phyloP scores from a whole-genome alignment of 2,113 vertebrate species.

The Butorides virescens region DNA sequence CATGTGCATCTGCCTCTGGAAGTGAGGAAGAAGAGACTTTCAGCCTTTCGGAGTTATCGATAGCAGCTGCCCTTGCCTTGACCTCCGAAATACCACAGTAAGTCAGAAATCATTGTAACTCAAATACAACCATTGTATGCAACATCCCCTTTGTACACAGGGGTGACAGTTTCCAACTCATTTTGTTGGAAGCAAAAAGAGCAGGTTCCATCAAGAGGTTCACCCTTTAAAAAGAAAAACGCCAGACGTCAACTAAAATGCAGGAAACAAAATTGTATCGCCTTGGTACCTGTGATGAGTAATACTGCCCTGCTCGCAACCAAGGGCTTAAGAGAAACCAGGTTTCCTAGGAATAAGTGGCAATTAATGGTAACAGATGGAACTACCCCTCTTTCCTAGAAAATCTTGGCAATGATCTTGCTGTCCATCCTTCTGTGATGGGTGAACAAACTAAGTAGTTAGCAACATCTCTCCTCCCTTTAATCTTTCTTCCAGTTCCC shows the following conservation, averaged over 20 bases:
- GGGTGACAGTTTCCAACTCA: neutral
- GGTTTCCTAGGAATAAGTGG: neutral
- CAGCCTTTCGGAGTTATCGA: conserved; percentile 65
- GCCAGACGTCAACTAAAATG: neutral
- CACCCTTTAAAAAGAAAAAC: neutral
- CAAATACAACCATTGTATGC: neutral
- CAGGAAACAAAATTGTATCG: neutral
- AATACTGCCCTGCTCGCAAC: neutral
- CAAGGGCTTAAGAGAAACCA: neutral
- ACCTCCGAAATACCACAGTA: conserved; percentile 54
- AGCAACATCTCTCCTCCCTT: neutral
- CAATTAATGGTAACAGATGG: neutral
- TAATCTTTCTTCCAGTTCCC: neutral
- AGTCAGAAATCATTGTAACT: neutral
- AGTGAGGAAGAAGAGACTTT: conserved; percentile 77
- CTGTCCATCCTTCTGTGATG: neutral
- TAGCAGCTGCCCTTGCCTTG: conserved; percentile 76
- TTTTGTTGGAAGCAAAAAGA: neutral
- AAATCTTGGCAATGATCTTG: neutral
- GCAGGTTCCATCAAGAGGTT: neutral
- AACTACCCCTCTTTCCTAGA: neutral
- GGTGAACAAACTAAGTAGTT: neutral
- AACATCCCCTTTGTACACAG: fast-evolving
- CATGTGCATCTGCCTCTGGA: neutral
- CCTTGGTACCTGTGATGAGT: neutral